These are phyloP conservation scores for Atherix ibis DNA, from an alignment of 2,888 invertebrate genomes.

Conservation along the genomic window DNA sequence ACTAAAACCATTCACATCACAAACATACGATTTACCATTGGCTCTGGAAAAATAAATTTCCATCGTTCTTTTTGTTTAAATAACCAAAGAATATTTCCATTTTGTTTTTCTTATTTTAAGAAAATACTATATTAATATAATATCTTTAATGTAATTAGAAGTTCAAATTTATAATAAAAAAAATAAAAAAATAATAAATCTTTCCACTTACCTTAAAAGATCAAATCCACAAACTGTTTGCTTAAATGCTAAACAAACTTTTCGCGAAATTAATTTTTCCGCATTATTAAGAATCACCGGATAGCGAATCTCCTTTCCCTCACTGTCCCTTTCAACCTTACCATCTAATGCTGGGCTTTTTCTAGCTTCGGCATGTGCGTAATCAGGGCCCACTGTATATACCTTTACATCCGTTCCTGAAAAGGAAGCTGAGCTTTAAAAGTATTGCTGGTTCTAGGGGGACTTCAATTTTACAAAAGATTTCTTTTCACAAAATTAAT, in stretches of 20 bases:
- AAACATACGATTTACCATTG: conserved; percentile 96
- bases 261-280: conserved; percentile 94
- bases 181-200: too few species aligned
- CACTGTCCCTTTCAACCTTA: conserved; percentile 94
- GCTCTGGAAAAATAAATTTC: conserved; percentile 44
- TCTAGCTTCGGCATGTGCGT: conserved; percentile 97
- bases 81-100: background rate
- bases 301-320: conserved; percentile 96
- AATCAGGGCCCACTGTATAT: conserved; percentile 98
- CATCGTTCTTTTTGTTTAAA: background rate
- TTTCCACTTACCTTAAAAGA: conserved; percentile 65
- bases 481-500: too few species aligned
- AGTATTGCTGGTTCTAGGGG: conserved; percentile 32
- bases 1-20: conserved; percentile 99
- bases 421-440: conserved; percentile 32
- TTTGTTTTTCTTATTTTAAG: background rate
- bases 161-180: too few species aligned
- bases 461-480: too few species aligned
- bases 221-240: conserved; percentile 99
- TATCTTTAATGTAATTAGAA: too few species aligned
- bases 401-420: conserved; percentile 63
- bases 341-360: conserved; percentile 98
- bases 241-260: conserved; percentile 90
- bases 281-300: conserved; percentile 95
- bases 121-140: too few species aligned